A percentile compares a stretch with the other conserved stretches of the same genome.
phyloP scores from a whole-genome alignment of 2,797 vertebrate genomes.

The Parauchenoglanis punctatus region DNA sequence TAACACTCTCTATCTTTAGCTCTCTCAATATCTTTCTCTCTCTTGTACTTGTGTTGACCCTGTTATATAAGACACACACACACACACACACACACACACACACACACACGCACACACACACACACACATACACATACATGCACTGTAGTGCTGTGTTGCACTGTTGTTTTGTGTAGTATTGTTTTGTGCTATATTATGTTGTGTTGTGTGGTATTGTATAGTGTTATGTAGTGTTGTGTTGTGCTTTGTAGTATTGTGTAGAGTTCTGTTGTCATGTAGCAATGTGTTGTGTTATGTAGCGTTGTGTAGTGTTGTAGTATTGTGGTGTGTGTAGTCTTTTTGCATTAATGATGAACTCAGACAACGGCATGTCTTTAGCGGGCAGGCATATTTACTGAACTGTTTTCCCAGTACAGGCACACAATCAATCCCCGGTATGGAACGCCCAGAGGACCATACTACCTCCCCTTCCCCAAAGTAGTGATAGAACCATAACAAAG shows the following conservation, averaged over 20 bases:
- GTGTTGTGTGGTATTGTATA: too few relatives aligned
- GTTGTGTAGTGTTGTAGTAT: neutral
- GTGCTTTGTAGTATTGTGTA: neutral
- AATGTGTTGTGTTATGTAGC: neutral
- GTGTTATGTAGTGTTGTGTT: neutral
- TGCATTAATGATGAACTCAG: too few relatives aligned
- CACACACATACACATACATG: neutral
- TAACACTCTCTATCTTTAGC: neutral
- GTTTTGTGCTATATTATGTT: neutral
- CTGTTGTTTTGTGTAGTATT: neutral
- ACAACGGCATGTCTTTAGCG: too few relatives aligned
- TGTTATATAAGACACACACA: neutral
- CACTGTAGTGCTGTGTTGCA: neutral
- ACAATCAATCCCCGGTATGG: too few relatives aligned
- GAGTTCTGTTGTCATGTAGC: neutral
- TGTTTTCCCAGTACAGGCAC: too few relatives aligned
- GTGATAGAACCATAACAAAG: too few relatives aligned
- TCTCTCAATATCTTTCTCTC: constrained; percentile 6
- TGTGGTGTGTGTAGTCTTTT: neutral
- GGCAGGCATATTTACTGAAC: too few relatives aligned
- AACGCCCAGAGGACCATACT: too few relatives aligned
- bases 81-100: neutral
- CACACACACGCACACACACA: neutral
- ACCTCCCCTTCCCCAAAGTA: too few relatives aligned
- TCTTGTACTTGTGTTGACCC: constrained; percentile 27